Base-by-base conservation (phyloP, 2,888 invertebrate species). In the Pseudococcus viburni region DNA sequence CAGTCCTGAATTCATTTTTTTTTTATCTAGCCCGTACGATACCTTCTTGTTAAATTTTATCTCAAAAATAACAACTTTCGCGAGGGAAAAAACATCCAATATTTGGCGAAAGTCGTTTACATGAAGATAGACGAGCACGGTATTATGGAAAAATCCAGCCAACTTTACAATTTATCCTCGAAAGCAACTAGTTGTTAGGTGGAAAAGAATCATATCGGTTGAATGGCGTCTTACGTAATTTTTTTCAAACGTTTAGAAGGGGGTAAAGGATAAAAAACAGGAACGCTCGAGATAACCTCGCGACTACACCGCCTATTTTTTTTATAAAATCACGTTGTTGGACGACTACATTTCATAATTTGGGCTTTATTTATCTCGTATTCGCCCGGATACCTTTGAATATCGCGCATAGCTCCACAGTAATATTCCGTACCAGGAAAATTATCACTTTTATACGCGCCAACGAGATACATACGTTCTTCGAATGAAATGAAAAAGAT, bases 261-360 rank as follows among this genome's bases (percentile, higher is more conserved):
- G 11, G 48, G 15, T 15, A 51, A 15, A 51, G 4, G 15, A n/a
- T 4, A 8, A 55, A n/a, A 55, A 55, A 55, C 42, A 3, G 42
- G 3, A 55, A 55, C 55, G 55, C 4, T 55, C 5, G n/a, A n/a
- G 55, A n/a, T n/a, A 55, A n/a, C 7, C n/a, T 51, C 15, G 15
- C 12, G 12, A 64, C 19, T 22, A 22, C 9, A 19, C 6, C 0
- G 42, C 42, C 6, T 8, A 42, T 42, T 42, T 42, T 42, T 59
- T 59, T 59, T 59, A 59, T 59, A 19, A 59, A 59, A 59, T 64
- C 64, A 64, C 64, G 22, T 64, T 64, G 22, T 64, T 64, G 15
- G 9, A 22, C 9, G 64, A 22, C 64, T 64, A 22, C 64, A 22
- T 64, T 64, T 64, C 64, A 64, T 64, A 64, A 64, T 64, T 64